Evolutionary conservation across 2,113 vertebrate genomes (phyloP).

Genomic region (Solenodon paradoxus): DNA sequence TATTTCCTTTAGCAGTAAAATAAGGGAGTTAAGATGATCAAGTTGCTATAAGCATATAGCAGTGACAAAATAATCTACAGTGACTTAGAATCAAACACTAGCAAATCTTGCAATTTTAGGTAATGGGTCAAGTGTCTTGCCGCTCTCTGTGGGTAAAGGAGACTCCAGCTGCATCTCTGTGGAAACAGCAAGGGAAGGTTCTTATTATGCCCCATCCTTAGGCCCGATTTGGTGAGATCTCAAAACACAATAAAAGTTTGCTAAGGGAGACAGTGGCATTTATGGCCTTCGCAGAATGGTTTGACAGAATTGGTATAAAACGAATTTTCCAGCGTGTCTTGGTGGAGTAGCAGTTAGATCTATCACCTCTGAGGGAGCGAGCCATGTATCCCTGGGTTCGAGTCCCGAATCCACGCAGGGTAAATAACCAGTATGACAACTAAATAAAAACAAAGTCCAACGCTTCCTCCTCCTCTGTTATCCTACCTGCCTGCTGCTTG

Average conservation of each 20-base stretch:
- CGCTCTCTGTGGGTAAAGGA: background rate
- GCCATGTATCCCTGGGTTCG: too few species aligned
- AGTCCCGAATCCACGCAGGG: too few species aligned
- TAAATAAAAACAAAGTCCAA: too few species aligned
- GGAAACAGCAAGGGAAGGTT: too few species aligned
- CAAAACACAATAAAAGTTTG: background rate
- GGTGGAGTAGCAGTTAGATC: too few species aligned
- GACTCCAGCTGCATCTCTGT: fast-evolving
- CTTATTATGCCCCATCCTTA: background rate
- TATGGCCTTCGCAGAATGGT: background rate
- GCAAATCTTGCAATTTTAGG: background rate
- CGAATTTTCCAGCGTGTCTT: background rate
- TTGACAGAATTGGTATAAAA: background rate
- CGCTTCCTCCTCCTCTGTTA: too few species aligned
- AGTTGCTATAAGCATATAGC: background rate
- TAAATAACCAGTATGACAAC: too few species aligned
- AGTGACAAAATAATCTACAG: background rate
- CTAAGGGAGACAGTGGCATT: background rate
- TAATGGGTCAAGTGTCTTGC: background rate
- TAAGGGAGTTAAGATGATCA: background rate
- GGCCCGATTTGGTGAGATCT: too few species aligned
- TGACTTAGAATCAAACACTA: background rate
- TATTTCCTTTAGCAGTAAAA: background rate
- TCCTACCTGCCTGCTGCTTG: too few species aligned
- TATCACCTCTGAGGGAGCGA: too few species aligned